Evolutionary conservation across 2,888 invertebrate genomes (phyloP), one percentile per base, ranked within the genome.

Genomic region (Drosophila macrospina): DNA sequence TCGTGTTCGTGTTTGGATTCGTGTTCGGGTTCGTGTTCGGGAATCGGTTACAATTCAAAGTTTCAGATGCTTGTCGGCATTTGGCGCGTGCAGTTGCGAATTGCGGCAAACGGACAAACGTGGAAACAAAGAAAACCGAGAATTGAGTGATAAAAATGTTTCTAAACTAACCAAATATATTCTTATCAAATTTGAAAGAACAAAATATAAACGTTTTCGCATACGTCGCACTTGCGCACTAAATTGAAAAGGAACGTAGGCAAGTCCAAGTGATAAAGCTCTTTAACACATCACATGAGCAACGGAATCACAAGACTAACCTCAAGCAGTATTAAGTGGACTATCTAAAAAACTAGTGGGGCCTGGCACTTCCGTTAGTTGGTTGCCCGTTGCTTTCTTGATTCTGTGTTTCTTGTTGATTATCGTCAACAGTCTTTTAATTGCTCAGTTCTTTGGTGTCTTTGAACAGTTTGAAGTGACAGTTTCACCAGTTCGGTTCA

Each of bases 51-150:
- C 32, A 55, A 67, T 56, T 65, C 52, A 57, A 64, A 54, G 50
- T 65, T 67, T 86, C 85, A 86, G 86, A 86, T 84, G 86, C 86
- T 85, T 76, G 86, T 82, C 76, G 82, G 85, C 80, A 70, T 80
- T 85, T 80, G 84, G 74, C 80, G 86, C 82, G 85, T 82, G 82
- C 81, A 82, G 81, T 80, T 75, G 68, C 72, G 60, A 69, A 51
- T 51, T 72, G 78, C 75, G 72, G 67, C 39, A 44, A 44, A 60
- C 28, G 24, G 30, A 13, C 4, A 32, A 20, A 28, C 28, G 6
- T 7, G 16, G n/a, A 11, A n/a, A 16, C 44, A 20, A 28, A 6
- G 24, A 24, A 8, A 16, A 28, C 1, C n/a, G 13, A 57, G 26
- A 36, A 47, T 50, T 39, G 8, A 28, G 4, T 13, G 41, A 45